Base-by-base conservation (phyloP, 1,140 invertebrate genomes). In the Stratiolaelaps scimitus region DNA sequence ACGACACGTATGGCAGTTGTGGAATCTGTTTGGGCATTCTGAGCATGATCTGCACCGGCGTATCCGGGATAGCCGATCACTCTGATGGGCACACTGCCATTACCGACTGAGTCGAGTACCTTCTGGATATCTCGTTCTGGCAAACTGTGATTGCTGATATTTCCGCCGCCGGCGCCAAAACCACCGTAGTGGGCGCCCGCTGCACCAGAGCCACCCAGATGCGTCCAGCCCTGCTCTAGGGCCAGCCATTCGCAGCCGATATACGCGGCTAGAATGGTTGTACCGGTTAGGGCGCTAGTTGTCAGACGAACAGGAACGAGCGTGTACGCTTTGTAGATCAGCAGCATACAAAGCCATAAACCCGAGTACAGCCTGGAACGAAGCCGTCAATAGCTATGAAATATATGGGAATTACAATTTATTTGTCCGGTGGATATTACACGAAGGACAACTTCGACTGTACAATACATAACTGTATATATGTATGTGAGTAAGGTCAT, bases 261-360 rank as follows among this genome's bases (percentile, higher is more conserved):
- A 7, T 69, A 64, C 20, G 74, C 69, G 2, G 67, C 30, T 46
- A 73, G 66, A 67, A 75, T 76, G 7, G 73, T 66, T 19, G 67
- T 71, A 7, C 73, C 67, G 23, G 74, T 75, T 65, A 75, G 76
- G 69, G 79, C 74, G 23, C 87, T 85, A 73, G 90, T 83, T 69
- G 86, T 82, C 69, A 91, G 81, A 43, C 75, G 71, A 44, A 92
- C 81, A 1, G 89, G 89, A 66, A 94, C 80, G 69, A 92, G 81
- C 0, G 88, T 86, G 73, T 92, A 92, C 29, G 85, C 85, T 76
- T 91, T 80, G 77, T 92, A 94, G 48, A 88, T 85, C 77, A 88
- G 89, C 66, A 91, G 81, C 15, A 87, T 79, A 7, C 83, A 82
- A 2, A 80, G 78, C 76, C 84, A 84, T 0, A 83, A 80, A 0